Conservation (phyloP, 2,113 vertebrate species). For the Myrmophylax atrothorax region DNA sequence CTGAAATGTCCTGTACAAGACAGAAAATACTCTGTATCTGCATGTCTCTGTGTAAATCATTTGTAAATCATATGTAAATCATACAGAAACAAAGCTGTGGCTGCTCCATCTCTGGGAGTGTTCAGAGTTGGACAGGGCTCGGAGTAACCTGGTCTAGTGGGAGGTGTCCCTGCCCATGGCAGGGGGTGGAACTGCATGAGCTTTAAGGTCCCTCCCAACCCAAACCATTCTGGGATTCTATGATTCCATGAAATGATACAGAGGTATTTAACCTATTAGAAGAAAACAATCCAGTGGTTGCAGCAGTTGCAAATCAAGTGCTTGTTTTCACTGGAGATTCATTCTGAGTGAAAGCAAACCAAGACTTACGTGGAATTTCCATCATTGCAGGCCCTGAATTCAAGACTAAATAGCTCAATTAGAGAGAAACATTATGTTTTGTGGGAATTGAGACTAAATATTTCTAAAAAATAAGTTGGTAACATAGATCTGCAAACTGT, state of each 20-base stretch:
- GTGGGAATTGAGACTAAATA: neutral
- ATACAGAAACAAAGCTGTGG: neutral
- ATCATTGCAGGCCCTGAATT: neutral
- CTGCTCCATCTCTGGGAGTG: neutral
- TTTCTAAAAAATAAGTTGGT: neutral
- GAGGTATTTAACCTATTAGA: neutral
- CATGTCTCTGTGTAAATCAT: fast-evolving
- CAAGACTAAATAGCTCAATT: neutral
- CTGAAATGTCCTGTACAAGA: fast-evolving
- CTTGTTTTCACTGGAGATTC: neutral
- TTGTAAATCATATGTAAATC: neutral
- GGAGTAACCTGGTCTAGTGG: neutral
- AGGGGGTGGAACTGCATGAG: neutral
- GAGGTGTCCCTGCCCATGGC: neutral
- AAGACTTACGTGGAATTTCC: neutral
- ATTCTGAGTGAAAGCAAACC: neutral
- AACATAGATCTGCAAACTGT: neutral
- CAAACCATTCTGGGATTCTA: too few relatives aligned
- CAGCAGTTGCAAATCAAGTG: neutral
- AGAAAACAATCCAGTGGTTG: neutral
- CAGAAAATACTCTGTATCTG: fast-evolving
- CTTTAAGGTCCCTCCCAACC: neutral
- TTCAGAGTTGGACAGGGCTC: neutral
- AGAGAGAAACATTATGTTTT: neutral
- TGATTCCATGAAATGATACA: too few relatives aligned